Evolutionary conservation across 1,140 invertebrate species (phyloP).

Genomic region (Ips nitidus): DNA sequence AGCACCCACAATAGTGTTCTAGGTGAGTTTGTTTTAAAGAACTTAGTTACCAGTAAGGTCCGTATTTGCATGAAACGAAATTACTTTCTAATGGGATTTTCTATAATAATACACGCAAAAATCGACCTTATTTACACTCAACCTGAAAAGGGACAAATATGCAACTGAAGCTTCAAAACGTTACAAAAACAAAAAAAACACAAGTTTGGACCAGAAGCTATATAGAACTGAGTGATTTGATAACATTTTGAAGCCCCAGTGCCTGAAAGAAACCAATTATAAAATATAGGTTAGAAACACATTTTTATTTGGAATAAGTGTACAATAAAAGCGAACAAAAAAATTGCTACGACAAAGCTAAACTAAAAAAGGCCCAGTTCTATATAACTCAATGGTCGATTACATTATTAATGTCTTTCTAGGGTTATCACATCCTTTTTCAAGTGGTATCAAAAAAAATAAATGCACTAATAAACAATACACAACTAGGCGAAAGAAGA

Average conservation of each 20-base stretch:
- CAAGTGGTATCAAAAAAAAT: too few species aligned
- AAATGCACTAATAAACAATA: too few species aligned
- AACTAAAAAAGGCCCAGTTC: conserved; percentile 48
- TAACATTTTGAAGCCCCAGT: conserved; percentile 52
- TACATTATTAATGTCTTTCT: conserved; percentile 22
- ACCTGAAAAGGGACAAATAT: conserved; percentile 20
- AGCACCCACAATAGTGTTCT: too few species aligned
- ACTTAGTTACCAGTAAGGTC: too few species aligned
- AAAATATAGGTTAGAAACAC: conserved; percentile 35
- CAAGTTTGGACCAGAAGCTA: conserved; percentile 44
- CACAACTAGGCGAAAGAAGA: too few species aligned
- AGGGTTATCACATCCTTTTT: background rate
- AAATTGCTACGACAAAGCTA: background rate
- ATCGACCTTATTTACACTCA: too few species aligned
- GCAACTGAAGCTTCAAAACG: conserved; percentile 52
- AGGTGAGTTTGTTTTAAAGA: too few species aligned
- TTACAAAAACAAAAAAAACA: conserved; percentile 39
- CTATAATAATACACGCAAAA: too few species aligned
- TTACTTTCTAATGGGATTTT: too few species aligned
- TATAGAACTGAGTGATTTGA: conserved; percentile 51
- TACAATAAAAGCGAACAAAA: background rate
- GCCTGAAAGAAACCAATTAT: conserved; percentile 44
- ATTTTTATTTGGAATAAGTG: conserved; percentile 25
- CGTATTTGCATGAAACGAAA: too few species aligned
- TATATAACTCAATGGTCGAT: conserved; percentile 48